A percentile compares a stretch with the other conserved stretches of the same genome.
phyloP scores from a whole-genome alignment of 1,140 invertebrate species.

The Pogonognathellus flavescens region DNA sequence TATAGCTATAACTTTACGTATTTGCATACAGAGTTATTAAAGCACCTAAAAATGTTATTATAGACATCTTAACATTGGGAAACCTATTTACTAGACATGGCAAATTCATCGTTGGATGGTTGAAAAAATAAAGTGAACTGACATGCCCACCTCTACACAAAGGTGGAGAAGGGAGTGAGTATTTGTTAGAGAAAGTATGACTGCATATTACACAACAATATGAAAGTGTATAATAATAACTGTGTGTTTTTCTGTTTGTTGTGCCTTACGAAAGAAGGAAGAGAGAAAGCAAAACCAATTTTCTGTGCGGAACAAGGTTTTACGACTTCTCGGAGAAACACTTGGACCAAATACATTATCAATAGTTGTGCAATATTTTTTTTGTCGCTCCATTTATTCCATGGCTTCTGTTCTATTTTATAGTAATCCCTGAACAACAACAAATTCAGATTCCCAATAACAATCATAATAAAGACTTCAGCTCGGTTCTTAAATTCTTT shows the following conservation, averaged over 20 bases:
- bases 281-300: slow-evolving; percentile 19
- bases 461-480: slow-evolving; percentile 37
- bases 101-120: no score
- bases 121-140: no score
- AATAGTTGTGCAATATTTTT: slow-evolving; percentile 6
- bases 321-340: slow-evolving; percentile 27
- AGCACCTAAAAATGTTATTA: no score
- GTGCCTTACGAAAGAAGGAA: not conserved
- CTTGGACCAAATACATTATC: slow-evolving; percentile 29
- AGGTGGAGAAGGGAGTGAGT: no score
- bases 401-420: not conserved
- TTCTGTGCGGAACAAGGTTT: not conserved
- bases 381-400: slow-evolving; percentile 38
- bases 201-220: slow-evolving; percentile 5
- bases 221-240: not conserved
- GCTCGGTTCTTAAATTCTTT: slow-evolving; percentile 5
- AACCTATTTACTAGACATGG: no score
- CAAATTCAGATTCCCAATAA: slow-evolving; percentile 31
- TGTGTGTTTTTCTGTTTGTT: not conserved
- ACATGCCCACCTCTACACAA: no score
- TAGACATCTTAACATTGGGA: no score
- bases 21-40: no score
- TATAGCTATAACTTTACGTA: no score
- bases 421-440: slow-evolving; percentile 46
- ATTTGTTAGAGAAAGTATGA: not conserved